A percentile compares a stretch with the other conserved stretches of the same genome.
phyloP scores from a whole-genome alignment of 2,113 vertebrate genomes.

The Cromileptes altivelis region DNA sequence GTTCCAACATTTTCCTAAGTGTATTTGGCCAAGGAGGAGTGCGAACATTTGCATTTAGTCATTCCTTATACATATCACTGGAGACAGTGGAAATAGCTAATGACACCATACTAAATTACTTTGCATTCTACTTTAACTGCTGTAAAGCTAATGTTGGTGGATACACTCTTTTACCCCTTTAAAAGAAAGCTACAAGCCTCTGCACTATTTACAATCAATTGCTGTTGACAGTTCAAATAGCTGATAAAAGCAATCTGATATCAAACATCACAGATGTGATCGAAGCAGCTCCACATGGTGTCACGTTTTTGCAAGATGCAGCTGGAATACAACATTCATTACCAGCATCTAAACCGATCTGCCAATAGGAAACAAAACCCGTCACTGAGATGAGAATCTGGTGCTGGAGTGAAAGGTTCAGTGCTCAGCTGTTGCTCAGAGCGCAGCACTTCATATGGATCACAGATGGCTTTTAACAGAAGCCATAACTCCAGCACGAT shows the following conservation, averaged over 20 bases:
- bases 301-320: neutral
- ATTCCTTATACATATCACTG: too few relatives aligned
- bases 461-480: conserved; percentile 46
- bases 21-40: neutral
- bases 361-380: neutral
- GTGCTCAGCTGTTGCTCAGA: conserved; percentile 9
- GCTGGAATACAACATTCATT: neutral
- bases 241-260: neutral
- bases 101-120: neutral
- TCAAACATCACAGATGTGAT: neutral
- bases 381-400: neutral
- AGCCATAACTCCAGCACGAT: conserved; percentile 30
- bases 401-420: neutral
- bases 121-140: neutral
- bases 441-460: conserved; percentile 35
- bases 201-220: neutral
- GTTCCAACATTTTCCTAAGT: neutral
- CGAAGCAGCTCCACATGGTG: neutral
- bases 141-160: neutral
- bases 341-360: neutral
- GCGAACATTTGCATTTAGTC: neutral
- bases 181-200: neutral
- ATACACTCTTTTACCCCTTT: neutral
- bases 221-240: neutral
- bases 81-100: neutral